Percentiles rank a stretch among this genome's conserved stretches.
Conservation (phyloP, 1,140 invertebrate genomes). For the Neelides sp. region DNA sequence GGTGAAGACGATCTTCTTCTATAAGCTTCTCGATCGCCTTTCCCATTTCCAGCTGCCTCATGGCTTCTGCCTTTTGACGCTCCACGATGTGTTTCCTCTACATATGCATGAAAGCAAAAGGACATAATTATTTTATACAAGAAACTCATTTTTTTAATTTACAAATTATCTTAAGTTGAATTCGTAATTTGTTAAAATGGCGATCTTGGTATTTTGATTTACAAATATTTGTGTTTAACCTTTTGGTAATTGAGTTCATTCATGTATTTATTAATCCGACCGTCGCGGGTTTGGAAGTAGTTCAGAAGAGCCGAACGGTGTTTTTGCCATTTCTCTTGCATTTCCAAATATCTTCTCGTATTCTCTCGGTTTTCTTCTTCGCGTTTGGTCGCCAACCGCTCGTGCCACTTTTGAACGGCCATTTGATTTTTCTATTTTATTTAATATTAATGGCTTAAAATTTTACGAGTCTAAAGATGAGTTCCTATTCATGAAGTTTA, state of each 20-base stretch:
- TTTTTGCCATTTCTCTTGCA: conserved; percentile 15
- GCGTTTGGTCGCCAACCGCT: conserved; percentile 23
- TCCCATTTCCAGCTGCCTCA: conserved; percentile 27
- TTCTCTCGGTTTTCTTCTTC: conserved; percentile 22
- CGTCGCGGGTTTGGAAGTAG: conserved; percentile 21
- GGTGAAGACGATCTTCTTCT: conserved; percentile 22
- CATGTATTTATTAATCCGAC: conserved; percentile 20
- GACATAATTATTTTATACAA: neutral
- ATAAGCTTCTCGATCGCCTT: conserved; percentile 27
- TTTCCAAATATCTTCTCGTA: conserved; percentile 17
- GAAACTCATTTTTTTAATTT: neutral
- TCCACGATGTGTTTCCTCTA: conserved; percentile 22
- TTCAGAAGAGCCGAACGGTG: conserved; percentile 10
- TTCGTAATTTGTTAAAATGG: neutral
- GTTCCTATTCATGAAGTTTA: neutral
- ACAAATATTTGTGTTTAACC: conserved; percentile 13
- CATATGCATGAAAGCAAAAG: neutral
- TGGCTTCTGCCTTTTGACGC: conserved; percentile 23
- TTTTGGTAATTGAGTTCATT: conserved; percentile 24
- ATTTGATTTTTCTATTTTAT: conserved; percentile 16
- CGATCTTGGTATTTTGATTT: neutral
- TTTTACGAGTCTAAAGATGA: neutral
- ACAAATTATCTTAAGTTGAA: neutral
- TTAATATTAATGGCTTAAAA: neutral
- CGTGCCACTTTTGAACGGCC: conserved; percentile 20